A percentile compares a stretch with the other conserved stretches of the same genome.
Conservation (phyloP, 2,888 invertebrate species). For the Caenorhabditis afra region DNA sequence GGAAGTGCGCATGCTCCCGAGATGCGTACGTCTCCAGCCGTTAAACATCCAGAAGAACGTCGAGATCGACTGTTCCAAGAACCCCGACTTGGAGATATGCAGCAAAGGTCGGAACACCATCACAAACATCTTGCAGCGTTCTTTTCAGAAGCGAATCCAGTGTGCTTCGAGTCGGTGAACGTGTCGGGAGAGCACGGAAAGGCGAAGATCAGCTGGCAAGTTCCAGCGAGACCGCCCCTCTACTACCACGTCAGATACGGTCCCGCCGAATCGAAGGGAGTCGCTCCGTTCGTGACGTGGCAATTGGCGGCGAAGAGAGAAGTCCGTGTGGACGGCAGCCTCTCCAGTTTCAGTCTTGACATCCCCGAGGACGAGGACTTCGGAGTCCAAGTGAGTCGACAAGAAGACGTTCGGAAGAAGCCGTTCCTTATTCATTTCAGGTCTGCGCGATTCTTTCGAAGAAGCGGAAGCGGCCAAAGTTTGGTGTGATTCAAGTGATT, state of each 20-base stretch:
- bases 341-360: constrained; percentile 68
- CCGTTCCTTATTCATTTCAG: constrained; percentile 22
- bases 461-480: constrained; percentile 68
- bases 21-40: constrained; percentile 74
- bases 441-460: constrained; percentile 68
- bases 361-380: constrained; percentile 72
- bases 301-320: constrained; percentile 71
- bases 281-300: constrained; percentile 71
- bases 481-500: constrained; percentile 74
- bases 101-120: constrained; percentile 69
- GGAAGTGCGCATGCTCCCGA: constrained; percentile 73
- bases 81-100: constrained; percentile 70
- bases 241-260: constrained; percentile 76
- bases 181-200: constrained; percentile 70
- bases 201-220: constrained; percentile 70
- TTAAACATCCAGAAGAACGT: constrained; percentile 76
- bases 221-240: constrained; percentile 63
- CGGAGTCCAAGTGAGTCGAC: constrained; percentile 70
- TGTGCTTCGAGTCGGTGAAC: constrained; percentile 70
- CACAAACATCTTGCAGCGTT: too few relatives aligned
- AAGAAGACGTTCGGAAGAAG: neutral
- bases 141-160: constrained; percentile 59
- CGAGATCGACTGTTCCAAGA: constrained; percentile 77
- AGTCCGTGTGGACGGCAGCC: constrained; percentile 71
- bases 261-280: constrained; percentile 69